Evolutionary conservation across 2,113 vertebrate species (phyloP).

Genomic region (Ranitomeya variabilis): DNA sequence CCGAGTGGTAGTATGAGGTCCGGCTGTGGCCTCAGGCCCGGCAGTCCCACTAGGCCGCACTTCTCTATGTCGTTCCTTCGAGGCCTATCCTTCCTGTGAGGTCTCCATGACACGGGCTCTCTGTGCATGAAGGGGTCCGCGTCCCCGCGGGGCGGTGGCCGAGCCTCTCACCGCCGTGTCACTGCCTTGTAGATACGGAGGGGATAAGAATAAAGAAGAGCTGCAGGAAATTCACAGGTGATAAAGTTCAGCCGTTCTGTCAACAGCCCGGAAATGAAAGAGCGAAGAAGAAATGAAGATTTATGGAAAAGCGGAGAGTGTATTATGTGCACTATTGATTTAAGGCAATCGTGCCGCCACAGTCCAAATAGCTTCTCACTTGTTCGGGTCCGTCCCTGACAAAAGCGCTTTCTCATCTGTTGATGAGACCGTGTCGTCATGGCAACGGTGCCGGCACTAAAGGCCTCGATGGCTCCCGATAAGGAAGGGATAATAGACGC

Average conservation of each 20-base stretch:
- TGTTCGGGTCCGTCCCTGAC: slow-evolving; percentile 54
- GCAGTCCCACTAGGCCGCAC: background rate
- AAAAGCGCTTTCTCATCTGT: slow-evolving; percentile 56
- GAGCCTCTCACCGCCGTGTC: slow-evolving; percentile 5
- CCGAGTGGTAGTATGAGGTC: background rate
- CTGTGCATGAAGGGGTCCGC: background rate
- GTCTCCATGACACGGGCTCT: background rate
- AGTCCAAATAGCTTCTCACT: slow-evolving; percentile 55
- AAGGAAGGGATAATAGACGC: slow-evolving; percentile 46
- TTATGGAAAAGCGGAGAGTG: slow-evolving; percentile 54
- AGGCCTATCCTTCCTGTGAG: background rate
- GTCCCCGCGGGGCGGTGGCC: background rate
- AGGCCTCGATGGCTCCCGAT: slow-evolving; percentile 46
- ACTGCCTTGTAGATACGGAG: slow-evolving; percentile 30
- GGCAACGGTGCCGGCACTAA: slow-evolving; percentile 18
- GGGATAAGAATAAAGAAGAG: slow-evolving; percentile 47
- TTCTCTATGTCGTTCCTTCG: background rate
- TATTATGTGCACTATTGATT: slow-evolving; percentile 58
- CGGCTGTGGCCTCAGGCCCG: background rate
- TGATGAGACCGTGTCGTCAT: slow-evolving; percentile 49
- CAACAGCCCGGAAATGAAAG: slow-evolving; percentile 58
- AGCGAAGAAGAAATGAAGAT: slow-evolving; percentile 52
- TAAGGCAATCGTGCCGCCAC: slow-evolving; percentile 49
- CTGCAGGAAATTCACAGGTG: slow-evolving; percentile 57
- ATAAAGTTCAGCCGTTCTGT: slow-evolving; percentile 55